Evolutionary conservation across 64 coral and sea anemone species (phyloP), one percentile per base, ranked within the genome.

Genomic region (Porites australiensis): DNA sequence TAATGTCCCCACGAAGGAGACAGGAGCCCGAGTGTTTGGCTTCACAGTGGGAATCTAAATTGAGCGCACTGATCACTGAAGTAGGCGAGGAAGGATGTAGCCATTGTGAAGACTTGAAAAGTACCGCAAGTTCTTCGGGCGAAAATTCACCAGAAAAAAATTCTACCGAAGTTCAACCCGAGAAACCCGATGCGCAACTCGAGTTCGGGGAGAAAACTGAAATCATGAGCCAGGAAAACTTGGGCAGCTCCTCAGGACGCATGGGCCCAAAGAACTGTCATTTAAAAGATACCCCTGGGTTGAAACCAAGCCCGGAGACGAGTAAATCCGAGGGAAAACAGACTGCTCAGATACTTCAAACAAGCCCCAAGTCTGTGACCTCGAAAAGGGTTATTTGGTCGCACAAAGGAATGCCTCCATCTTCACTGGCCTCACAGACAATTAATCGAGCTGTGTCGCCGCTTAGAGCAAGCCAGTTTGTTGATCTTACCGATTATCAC

Each of bases 401-500:
- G 5, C 44, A 15, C 0, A 84, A 84, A 13, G 44, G 44, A 3
- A 84, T 68, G 8, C 64, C 81, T 13, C 81, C 62, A 2, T 50
- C 81, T 2, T 84, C 81, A 69, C 63, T 84, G 13, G 81, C 78
- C 6, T 55, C 62, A 4, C 81, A 64, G 47, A 52, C 8, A 47
- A 4, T 19, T 9, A 67, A 63, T 45, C 10, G 81, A 51, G 61
- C 62, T 13, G 81, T 84, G 46, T 84, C 63, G 44, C 44, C 81
- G 50, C 37, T 84, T 9, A 84, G 51, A 45, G 52, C 61, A 44
- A 51, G 61, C 46, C 58, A 69, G 81, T 84, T 70, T 63, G 37
- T 84, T 68, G 81, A 84, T 84, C 81, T 84, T 64, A 47, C 81
- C 5, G 81, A 84, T 21, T 84, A 84, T 18, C 47, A 84, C 44